Conservation (phyloP, 2,797 vertebrate species). For the Dendrocincla fuliginosa region DNA sequence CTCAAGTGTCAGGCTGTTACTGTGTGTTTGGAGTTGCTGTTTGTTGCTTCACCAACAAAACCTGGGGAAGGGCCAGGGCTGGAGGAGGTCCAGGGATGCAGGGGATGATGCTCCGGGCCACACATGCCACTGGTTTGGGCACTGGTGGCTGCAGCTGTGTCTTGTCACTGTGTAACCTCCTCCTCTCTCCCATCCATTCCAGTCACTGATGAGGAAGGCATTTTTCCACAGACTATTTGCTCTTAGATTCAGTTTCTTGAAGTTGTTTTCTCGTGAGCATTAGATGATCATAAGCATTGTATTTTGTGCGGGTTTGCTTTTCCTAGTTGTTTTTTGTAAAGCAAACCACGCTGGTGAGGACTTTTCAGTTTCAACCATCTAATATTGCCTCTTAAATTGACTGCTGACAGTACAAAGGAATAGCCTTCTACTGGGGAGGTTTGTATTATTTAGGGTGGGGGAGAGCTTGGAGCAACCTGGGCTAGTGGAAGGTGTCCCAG, state of each 20-base stretch:
- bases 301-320: background rate
- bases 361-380: background rate
- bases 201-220: background rate
- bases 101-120: background rate
- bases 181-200: background rate
- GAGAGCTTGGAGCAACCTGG: background rate
- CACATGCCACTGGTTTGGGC: background rate
- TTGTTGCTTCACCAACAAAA: background rate
- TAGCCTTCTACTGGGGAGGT: background rate
- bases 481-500: too few species aligned
- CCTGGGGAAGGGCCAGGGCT: background rate
- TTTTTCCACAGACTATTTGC: background rate
- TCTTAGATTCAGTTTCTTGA: background rate
- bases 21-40: background rate
- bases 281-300: background rate
- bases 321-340: background rate
- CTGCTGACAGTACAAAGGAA: background rate
- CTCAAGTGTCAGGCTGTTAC: background rate
- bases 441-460: background rate
- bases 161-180: too few species aligned
- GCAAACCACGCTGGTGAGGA: background rate
- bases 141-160: background rate
- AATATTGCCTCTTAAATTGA: background rate
- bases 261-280: background rate
- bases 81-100: too few species aligned